These are phyloP conservation scores for Dicycla oo DNA, from an alignment of 2,888 invertebrate species.

Conservation along the genomic window DNA sequence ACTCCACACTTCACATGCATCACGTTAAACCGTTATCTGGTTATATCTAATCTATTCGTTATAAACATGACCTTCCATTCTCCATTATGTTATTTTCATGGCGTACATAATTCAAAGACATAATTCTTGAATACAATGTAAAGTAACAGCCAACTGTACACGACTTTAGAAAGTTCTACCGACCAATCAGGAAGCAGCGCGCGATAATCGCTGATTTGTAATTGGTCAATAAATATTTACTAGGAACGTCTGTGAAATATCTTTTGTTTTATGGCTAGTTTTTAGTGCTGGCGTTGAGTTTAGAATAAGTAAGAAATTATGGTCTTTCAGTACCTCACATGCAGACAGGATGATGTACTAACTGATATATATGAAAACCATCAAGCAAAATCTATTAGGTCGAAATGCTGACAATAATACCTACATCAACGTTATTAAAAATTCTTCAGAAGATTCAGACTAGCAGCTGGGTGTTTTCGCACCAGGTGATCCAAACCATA, in stretches of 20 bases:
- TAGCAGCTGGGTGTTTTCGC: too few species aligned
- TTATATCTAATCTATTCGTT: constrained; percentile 48
- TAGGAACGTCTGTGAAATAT: constrained; percentile 49
- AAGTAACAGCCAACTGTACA: constrained; percentile 58
- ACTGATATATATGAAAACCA: too few species aligned
- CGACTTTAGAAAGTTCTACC: constrained; percentile 57
- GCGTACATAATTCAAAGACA: constrained; percentile 66
- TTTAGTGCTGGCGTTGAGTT: constrained; percentile 44
- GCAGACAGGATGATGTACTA: neutral
- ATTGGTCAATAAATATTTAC: constrained; percentile 67
- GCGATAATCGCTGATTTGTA: constrained; percentile 52
- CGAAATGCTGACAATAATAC: neutral
- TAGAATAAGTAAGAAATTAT: constrained; percentile 35
- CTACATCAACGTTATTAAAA: neutral
- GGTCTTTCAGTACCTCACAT: constrained; percentile 10
- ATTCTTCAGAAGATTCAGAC: neutral
- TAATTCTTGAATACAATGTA: constrained; percentile 72
- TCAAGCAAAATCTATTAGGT: neutral
- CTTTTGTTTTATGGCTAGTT: constrained; percentile 47
- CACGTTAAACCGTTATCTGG: constrained; percentile 1
- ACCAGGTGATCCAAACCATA: neutral
- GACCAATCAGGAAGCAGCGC: constrained; percentile 55
- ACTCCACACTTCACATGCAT: neutral
- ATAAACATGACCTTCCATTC: constrained; percentile 65
- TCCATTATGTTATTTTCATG: constrained; percentile 69